Conservation (phyloP, 53 echinoderm and acorn worm genomes). For the Henricia sp. region DNA sequence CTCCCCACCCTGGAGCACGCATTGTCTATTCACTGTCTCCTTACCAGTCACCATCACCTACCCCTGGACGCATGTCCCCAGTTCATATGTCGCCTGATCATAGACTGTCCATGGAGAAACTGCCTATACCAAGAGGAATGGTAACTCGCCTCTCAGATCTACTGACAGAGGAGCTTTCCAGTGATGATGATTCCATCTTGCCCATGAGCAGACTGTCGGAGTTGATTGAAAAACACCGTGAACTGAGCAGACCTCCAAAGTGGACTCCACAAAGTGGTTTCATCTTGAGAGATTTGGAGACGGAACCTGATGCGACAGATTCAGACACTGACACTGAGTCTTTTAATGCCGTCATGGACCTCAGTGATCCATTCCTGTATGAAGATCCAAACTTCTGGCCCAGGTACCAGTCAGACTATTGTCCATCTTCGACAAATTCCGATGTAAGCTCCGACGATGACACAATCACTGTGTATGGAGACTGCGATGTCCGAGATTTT, state of each 20-base stretch:
- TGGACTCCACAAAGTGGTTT: slow-evolving; percentile 14
- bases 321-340: slow-evolving; percentile 78
- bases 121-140: slow-evolving; percentile 72
- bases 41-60: slow-evolving; percentile 47
- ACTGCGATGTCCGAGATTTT: slow-evolving; percentile 47
- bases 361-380: slow-evolving; percentile 68
- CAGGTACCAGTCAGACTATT: slow-evolving; percentile 4
- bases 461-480: slow-evolving; percentile 70
- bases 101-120: slow-evolving; percentile 1
- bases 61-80: slow-evolving; percentile 47
- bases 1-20: slow-evolving; percentile 34
- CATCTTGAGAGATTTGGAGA: slow-evolving; percentile 39
- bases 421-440: slow-evolving; percentile 19
- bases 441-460: slow-evolving; percentile 72
- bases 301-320: slow-evolving; percentile 68
- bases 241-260: slow-evolving; percentile 44
- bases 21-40: slow-evolving; percentile 40
- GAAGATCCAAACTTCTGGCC: slow-evolving; percentile 72
- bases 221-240: slow-evolving; percentile 49
- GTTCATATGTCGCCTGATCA: slow-evolving; percentile 32
- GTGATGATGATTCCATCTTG: slow-evolving; percentile 49
- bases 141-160: slow-evolving; percentile 80
- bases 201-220: slow-evolving; percentile 36
- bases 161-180: slow-evolving; percentile 56
- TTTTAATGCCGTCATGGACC: slow-evolving; percentile 77